These are phyloP conservation scores for Agrochola circellaris DNA, from an alignment of 2,888 invertebrate species.

Conservation along the genomic window DNA sequence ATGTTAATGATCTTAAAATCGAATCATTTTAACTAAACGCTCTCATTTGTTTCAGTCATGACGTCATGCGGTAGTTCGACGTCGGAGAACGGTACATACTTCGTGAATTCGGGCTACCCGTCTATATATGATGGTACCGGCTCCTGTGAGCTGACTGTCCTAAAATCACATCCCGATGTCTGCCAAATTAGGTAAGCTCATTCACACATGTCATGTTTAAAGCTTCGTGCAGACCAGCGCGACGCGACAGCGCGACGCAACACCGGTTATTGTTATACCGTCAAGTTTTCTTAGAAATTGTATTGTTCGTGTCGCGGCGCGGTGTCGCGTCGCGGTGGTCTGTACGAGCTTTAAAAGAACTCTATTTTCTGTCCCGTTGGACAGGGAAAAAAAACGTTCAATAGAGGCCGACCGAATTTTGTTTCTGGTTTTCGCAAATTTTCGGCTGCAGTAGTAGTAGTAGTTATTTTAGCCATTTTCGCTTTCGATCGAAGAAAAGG, in stretches of 20 bases:
- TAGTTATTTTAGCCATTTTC: neutral
- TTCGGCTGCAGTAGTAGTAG: neutral
- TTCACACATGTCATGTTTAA: neutral
- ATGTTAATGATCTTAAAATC: no score
- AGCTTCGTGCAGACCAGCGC: no score
- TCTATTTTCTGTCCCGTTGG: neutral
- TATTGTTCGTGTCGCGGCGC: no score
- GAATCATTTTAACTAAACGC: neutral
- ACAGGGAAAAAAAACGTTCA: neutral
- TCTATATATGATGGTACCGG: conserved; percentile 93
- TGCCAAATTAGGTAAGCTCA: conserved; percentile 94
- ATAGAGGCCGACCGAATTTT: neutral
- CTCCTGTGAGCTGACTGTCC: conserved; percentile 95
- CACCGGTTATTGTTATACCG: no score
- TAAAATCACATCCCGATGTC: conserved; percentile 94
- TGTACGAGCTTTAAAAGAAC: no score
- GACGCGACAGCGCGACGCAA: no score
- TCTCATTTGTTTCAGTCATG: conserved; percentile 91
- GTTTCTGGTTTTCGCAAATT: neutral
- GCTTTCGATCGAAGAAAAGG: neutral
- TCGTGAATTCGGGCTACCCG: conserved; percentile 96
- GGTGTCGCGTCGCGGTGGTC: no score
- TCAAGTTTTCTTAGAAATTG: no score
- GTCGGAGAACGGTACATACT: conserved; percentile 95
- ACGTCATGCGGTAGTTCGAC: conserved; percentile 95